Conservation (phyloP, 1,140 invertebrate species). For the Trichogramma pretiosum region DNA sequence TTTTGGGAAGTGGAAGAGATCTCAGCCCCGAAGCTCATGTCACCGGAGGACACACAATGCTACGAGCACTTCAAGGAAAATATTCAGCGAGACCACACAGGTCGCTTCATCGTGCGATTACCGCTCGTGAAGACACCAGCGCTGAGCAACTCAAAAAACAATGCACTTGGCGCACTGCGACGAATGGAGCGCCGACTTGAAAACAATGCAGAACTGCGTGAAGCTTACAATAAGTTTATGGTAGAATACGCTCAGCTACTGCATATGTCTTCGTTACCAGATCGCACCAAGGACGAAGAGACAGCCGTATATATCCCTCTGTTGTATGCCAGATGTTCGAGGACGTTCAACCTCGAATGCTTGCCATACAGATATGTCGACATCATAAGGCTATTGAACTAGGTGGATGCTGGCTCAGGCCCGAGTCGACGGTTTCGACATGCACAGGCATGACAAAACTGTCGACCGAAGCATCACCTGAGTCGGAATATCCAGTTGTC, state of each 20-base stretch:
- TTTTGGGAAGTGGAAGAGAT: background rate
- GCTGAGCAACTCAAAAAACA: background rate
- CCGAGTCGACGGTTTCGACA: too few relatives aligned
- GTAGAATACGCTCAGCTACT: background rate
- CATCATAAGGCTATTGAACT: too few relatives aligned
- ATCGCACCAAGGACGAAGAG: too few relatives aligned
- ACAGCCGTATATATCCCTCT: too few relatives aligned
- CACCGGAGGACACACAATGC: background rate
- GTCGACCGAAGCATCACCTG: too few relatives aligned
- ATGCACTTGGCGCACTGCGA: background rate
- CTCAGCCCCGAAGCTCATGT: background rate
- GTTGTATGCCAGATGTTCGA: too few relatives aligned
- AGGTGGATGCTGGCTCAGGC: too few relatives aligned
- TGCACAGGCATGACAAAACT: too few relatives aligned
- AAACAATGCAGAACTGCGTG: background rate
- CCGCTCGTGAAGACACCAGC: background rate
- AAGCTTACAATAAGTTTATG: background rate
- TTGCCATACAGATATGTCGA: too few relatives aligned
- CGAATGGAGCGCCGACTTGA: background rate
- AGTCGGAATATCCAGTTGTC: too few relatives aligned
- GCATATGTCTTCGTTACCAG: too few relatives aligned
- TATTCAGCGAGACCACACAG: background rate
- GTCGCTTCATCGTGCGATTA: background rate
- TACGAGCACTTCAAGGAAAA: background rate
- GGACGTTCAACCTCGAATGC: too few relatives aligned